Base-by-base conservation (phyloP, 30 jellyfish, hydroid and myxozoan genomes). In the Chironex yamaguchii region DNA sequence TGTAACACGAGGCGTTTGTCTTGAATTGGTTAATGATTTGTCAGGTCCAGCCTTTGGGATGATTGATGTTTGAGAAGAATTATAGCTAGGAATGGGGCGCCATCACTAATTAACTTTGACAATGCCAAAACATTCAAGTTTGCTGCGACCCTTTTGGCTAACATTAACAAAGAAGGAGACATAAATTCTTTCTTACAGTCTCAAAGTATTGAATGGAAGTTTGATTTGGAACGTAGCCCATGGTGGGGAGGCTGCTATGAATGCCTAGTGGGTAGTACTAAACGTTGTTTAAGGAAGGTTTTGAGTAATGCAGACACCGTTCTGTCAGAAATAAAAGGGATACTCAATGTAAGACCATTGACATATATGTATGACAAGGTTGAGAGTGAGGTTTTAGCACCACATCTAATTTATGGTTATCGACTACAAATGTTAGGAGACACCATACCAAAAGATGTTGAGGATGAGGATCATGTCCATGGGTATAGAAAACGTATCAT, bases 221-320 rank as follows among this genome's bases (percentile, higher is more conserved):
- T 54, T 20, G 25, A 54, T 54, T 20, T 54, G 22, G 71, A 54
- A 54, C 22, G 71, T n/a, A 54, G 71, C 23, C 71, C 71, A 54
- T 54, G 71, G 71, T 54, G 71, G 71, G 71, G 71, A 6, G 71
- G 71, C 4, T 54, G 25, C 22, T 54, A n/a, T n/a, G n/a, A n/a
- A n/a, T n/a, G n/a, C n/a, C n/a, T n/a, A n/a, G 71, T 54, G 3
- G 71, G 23, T n/a, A 54, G 71, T 20, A n/a, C 25, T 11, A 54
- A 54, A 54, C 11, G 22, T n/a, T 54, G 71, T 54, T 54, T 54
- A n/a, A 27, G 71, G 31, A 54, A 54, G 71, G 71, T 54, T 20
- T 20, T n/a, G 31, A n/a, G 71, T 6, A 54, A 54, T 20, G 71
- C 71, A 6, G 4, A n/a, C 22, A n/a, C 71, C 22, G 21, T 54